Base-by-base conservation (phyloP, 2,797 vertebrate species). In the Sebastes diploproa region DNA sequence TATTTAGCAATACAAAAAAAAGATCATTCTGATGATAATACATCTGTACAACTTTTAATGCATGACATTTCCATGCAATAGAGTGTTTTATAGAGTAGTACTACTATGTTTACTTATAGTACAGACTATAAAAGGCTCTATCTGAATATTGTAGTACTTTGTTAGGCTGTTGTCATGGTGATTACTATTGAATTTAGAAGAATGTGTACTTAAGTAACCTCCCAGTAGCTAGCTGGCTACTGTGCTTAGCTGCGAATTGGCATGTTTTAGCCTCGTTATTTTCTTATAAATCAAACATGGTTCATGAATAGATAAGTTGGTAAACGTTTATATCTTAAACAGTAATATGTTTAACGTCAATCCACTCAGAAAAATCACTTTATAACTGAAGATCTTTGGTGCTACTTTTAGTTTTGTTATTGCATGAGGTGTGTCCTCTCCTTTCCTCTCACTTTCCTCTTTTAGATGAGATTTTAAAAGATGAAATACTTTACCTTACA, bases 401-500 rank as follows among this genome's bases (percentile, higher is more conserved):
- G 38, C 5, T 27, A 14, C 11, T 6, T 29, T 23, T 13, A 4
- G 13, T 38, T 29, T 20, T 32, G 67, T 23, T 62, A 5, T 8
- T 2, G 32, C 2, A 4, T 6, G 14, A 22, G 14, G 27, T 27
- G 36, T 4, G 42, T 38, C 46, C 70, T 52, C 18, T 34, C 3
- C 70, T 52, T n/a, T 34, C 3, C 67, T 22, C 1, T 5, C 25
- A 20, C 30, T 38, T 29, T 20, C 14, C 18, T 6, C 5, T 9
- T 67, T 67, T 3, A 18, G 4, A 60, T 10, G 20, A 61, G 1
- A 36, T 7, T 42, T 6, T 3, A 55, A 3, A 23, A 61, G 5
- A 6, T 29, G 0, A 72, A 30, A 38, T n/a, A 11, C 38, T 12
- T 89, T 93, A 96, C 96, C 95, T 95, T 16, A 95, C 86, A 77